These are phyloP conservation scores for Thrips palmi DNA, from an alignment of 1,140 invertebrate genomes.

Conservation along the genomic window DNA sequence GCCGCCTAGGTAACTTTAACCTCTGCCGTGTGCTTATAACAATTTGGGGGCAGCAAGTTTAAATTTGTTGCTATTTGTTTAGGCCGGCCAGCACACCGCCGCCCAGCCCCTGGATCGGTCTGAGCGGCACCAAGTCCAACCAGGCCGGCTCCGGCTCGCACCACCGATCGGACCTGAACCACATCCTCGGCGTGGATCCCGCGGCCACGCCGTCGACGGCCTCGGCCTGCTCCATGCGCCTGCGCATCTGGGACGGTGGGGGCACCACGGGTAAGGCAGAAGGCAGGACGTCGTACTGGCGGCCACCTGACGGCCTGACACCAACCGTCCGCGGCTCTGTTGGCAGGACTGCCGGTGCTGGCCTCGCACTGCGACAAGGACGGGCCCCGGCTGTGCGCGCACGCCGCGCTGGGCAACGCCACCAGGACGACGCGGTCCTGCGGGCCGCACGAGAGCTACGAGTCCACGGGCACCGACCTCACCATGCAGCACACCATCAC, in stretches of 20 bases:
- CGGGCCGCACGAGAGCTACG: constrained; percentile 53
- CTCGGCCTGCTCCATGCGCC: constrained; percentile 32
- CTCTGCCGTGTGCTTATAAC: too few species aligned
- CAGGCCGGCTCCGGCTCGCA: too few species aligned
- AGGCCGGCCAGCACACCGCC: too few species aligned
- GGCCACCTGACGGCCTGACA: constrained; percentile 20
- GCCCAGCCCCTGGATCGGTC: too few species aligned
- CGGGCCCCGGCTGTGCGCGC: constrained; percentile 58
- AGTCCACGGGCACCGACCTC: constrained; percentile 34
- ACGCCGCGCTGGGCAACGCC: constrained; percentile 52
- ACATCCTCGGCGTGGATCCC: too few species aligned
- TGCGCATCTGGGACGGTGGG: constrained; percentile 39
- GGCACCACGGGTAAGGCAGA: constrained; percentile 14
- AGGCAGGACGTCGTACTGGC: constrained; percentile 13
- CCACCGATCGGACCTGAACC: background rate
- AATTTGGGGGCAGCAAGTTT: too few species aligned
- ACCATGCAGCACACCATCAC: constrained; percentile 17
- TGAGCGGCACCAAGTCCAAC: too few species aligned
- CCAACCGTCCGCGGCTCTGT: constrained; percentile 24
- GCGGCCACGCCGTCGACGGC: background rate
- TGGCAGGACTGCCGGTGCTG: constrained; percentile 23
- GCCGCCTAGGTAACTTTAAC: background rate
- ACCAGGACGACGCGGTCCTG: constrained; percentile 58
- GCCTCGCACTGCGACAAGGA: constrained; percentile 54
- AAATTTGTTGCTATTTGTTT: too few species aligned